Percentiles rank a stretch among this genome's conserved stretches.
Conservation (phyloP, 2,888 invertebrate genomes). For the Anagyrus pseudococci region DNA sequence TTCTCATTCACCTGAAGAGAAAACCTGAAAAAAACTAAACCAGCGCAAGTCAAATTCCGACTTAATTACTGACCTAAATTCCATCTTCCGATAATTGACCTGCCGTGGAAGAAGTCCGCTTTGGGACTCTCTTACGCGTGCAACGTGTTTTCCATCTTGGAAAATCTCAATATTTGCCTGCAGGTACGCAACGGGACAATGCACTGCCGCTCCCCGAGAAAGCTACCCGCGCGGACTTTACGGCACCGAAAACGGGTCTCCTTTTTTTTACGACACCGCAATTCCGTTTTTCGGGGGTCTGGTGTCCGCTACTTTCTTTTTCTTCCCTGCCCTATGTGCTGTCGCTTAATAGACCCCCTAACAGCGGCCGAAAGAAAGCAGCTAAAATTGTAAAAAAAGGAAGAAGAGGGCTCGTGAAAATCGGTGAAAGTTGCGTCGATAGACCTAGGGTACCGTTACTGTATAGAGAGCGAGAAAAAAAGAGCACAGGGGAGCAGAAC, state of each 20-base stretch:
- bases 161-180: slow-evolving; percentile 36
- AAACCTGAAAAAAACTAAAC: no score
- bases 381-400: not conserved
- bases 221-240: not conserved
- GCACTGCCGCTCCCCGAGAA: not conserved
- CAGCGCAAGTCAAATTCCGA: no score
- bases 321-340: not conserved
- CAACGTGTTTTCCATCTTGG: slow-evolving; percentile 32
- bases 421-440: slow-evolving; percentile 29
- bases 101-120: not conserved
- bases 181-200: slow-evolving; percentile 19
- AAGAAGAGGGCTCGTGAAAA: slow-evolving; percentile 4
- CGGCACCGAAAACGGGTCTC: not conserved
- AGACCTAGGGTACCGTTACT: not conserved
- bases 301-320: slow-evolving; percentile 24
- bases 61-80: slow-evolving; percentile 28
- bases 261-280: slow-evolving; percentile 32
- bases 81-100: no score
- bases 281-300: slow-evolving; percentile 13
- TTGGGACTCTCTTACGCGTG: slow-evolving; percentile 1
- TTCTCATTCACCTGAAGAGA: no score
- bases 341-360: slow-evolving; percentile 2
- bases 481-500: not conserved
- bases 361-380: not conserved
- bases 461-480: slow-evolving; percentile 14